Conservation (phyloP, 2,888 invertebrate species). For the Prostheceraeus crozeri region DNA sequence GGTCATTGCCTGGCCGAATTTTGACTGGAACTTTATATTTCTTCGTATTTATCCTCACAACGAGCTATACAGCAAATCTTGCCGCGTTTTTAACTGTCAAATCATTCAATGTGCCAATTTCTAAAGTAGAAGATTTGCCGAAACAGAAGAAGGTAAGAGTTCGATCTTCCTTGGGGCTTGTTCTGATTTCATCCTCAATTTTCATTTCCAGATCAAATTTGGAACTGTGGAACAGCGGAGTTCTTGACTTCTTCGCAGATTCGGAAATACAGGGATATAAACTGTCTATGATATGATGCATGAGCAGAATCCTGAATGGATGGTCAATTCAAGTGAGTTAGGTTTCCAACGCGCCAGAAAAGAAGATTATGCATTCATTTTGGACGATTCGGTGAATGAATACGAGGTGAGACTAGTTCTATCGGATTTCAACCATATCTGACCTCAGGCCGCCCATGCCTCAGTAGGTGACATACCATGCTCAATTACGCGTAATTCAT, state of each 20-base stretch:
- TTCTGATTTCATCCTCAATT: too few species aligned
- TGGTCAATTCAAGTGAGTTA: conserved; percentile 49
- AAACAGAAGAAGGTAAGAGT: conserved; percentile 50
- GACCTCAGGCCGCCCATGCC: too few species aligned
- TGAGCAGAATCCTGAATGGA: conserved; percentile 46
- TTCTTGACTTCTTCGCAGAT: conserved; percentile 51
- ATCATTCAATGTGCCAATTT: conserved; percentile 36
- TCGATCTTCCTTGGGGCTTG: conserved; percentile 50
- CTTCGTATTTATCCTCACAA: conserved; percentile 40
- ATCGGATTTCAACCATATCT: too few species aligned
- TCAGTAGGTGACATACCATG: too few species aligned
- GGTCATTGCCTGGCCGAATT: conserved; percentile 45
- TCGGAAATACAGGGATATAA: conserved; percentile 51
- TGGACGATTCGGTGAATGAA: conserved; percentile 54
- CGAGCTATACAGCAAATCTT: conserved; percentile 41
- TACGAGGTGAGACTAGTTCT: too few species aligned
- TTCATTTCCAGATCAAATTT: conserved; percentile 52
- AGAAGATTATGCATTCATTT: conserved; percentile 49
- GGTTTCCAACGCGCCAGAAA: conserved; percentile 49
- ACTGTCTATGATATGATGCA: conserved; percentile 55
- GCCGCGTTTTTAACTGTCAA: conserved; percentile 41
- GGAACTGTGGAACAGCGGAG: conserved; percentile 53
- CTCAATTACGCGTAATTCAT: too few species aligned
- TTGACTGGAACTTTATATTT: conserved; percentile 53
- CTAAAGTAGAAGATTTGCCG: conserved; percentile 39